These are phyloP conservation scores for Urechis unicinctus DNA, from an alignment of 2,888 invertebrate genomes.

Conservation along the genomic window DNA sequence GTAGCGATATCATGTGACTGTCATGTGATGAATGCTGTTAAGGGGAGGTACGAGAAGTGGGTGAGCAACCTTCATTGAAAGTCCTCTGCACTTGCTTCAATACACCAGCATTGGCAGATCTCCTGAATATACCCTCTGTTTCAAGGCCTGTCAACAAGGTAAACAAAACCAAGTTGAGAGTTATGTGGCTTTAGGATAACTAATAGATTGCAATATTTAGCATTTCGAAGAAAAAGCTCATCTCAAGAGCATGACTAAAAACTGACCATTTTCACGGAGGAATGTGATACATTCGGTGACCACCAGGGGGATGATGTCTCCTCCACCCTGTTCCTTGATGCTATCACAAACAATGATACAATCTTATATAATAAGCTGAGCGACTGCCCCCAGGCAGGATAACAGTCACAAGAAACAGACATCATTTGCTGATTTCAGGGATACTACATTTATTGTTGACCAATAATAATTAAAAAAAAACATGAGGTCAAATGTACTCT, in stretches of 20 bases:
- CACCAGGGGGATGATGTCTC: constrained; percentile 82
- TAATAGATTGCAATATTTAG: no score
- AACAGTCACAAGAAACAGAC: no score
- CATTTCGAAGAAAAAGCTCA: not conserved
- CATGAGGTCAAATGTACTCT: no score
- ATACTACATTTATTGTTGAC: no score
- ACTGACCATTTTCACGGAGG: constrained; percentile 78
- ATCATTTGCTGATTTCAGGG: no score
- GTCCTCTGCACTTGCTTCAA: constrained; percentile 78
- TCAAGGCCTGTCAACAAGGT: constrained; percentile 66
- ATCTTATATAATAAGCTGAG: no score
- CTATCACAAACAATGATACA: constrained; percentile 33
- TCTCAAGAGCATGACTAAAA: not conserved
- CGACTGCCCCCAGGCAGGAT: no score
- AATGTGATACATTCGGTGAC: constrained; percentile 86
- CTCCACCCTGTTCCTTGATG: constrained; percentile 79
- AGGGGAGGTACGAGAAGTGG: no score
- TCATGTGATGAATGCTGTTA: no score
- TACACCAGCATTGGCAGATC: constrained; percentile 78
- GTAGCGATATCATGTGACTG: no score
- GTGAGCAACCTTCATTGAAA: constrained; percentile 69
- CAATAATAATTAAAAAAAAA: no score
- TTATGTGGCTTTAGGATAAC: no score
- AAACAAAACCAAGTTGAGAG: not conserved
- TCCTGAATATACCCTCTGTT: constrained; percentile 92